Conservation (phyloP, 2,113 vertebrate genomes). For the Daubentonia madagascariensis region DNA sequence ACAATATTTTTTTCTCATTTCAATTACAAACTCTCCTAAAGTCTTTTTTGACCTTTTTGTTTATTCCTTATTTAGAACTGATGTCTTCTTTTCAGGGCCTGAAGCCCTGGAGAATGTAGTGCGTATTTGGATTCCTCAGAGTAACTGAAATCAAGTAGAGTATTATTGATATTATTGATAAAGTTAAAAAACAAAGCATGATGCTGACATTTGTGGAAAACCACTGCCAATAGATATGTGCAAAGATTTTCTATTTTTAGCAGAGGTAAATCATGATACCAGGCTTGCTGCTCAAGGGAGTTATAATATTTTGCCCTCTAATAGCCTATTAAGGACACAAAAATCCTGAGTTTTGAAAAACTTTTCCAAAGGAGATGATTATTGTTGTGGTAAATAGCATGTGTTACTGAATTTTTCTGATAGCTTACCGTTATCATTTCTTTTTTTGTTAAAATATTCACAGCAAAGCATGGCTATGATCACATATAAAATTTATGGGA, state of each 20-base stretch:
- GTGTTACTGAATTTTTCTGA: slow-evolving; percentile 64
- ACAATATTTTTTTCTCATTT: not conserved
- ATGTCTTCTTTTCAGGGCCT: not conserved
- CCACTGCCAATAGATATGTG: slow-evolving; percentile 48
- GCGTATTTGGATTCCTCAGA: slow-evolving; percentile 42
- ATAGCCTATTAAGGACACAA: slow-evolving; percentile 67
- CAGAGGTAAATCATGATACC: slow-evolving; percentile 55
- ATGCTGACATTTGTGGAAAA: slow-evolving; percentile 70
- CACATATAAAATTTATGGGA: not conserved
- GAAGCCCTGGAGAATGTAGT: not conserved
- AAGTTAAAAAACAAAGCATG: slow-evolving; percentile 47
- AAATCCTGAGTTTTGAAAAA: slow-evolving; percentile 61
- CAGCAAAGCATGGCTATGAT: not conserved
- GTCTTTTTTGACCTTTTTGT: not conserved
- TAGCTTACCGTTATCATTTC: slow-evolving; percentile 58
- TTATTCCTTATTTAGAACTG: not conserved
- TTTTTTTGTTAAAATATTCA: not conserved
- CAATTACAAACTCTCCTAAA: not conserved
- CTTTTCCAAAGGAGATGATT: slow-evolving; percentile 62
- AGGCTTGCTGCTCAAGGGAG: slow-evolving; percentile 55
- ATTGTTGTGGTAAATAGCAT: slow-evolving; percentile 60
- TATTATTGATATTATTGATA: slow-evolving; percentile 45
- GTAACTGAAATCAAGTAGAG: slow-evolving; percentile 47
- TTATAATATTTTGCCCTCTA: slow-evolving; percentile 59
- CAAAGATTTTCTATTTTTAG: slow-evolving; percentile 79